Evolutionary conservation across 2,888 invertebrate genomes (phyloP), one percentile per base, ranked within the genome.

Genomic region (Adelognathus sp.): DNA sequence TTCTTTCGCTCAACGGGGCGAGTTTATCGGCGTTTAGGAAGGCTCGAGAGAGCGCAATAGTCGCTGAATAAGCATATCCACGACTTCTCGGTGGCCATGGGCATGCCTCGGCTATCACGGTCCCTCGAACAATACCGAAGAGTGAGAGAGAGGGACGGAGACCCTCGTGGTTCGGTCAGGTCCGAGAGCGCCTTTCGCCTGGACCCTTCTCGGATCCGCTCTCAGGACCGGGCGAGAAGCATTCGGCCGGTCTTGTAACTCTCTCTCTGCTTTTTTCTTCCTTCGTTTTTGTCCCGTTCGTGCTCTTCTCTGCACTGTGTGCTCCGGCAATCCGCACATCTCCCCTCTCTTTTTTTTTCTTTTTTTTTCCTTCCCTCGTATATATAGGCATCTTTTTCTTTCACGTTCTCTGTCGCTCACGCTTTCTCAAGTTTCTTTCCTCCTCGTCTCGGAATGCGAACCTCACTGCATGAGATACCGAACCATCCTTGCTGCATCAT

Each of bases 361-460:
- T 18, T 46, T 46, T 46, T 18, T 6, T 21, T 21, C 36, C 11
- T 9, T 36, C 36, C 1, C 44, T 66, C 63, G n/a, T n/a, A n/a
- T n/a, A n/a, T n/a, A n/a, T n/a, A n/a, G n/a, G n/a, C n/a, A n/a
- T n/a, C n/a, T n/a, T n/a, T n/a, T n/a, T n/a, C n/a, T n/a, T n/a
- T n/a, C n/a, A n/a, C n/a, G n/a, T n/a, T n/a, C n/a, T n/a, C n/a
- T 14, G 60, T 61, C 52, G 50, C 44, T 73, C 31, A 50, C 27
- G 52, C 52, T 63, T 11, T 67, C 54, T 75, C 54, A 27, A 7
- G 24, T 50, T 31, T 63, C 54, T 69, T 46, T 44, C 54, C 63
- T 77, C 69, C 54, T 41, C 78, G 70, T 70, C 73, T 78, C 64
- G 78, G 78, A 78, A 78, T 78, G 78, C 70, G 74, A 78, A 70